Base-by-base conservation (phyloP, 2,113 vertebrate species). In the Uria lomvia region DNA sequence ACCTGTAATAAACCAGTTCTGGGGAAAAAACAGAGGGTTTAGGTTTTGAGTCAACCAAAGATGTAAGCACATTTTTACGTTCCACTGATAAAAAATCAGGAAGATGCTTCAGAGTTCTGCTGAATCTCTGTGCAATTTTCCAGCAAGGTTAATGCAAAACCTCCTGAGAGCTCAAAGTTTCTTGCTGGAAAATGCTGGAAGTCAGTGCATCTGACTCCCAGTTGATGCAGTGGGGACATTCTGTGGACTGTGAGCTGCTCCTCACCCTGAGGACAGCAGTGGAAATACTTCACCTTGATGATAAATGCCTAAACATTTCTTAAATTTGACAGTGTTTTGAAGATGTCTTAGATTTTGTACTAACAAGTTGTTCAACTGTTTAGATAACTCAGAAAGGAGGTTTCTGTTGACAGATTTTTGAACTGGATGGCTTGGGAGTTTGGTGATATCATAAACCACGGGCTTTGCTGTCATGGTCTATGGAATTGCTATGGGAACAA, bases 311-410 rank as follows among this genome's bases (percentile, higher is more conserved):
- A 42, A 91, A 50, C 0, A 0, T 80, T 92, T 77, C 63, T 93
- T 85, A 62, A 77, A 84, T 74, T 50, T 93, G 72, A 62, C 50
- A 82, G 9, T 77, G 78, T 97, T 96, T 95, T 80, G 68, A 92
- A 83, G 58, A 38, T 56, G 42, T 55, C 52, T 72, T 70, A 71
- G 52, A 29, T 81, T 93, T 86, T 81, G 47, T 86, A 91, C 23
- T 90, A 92, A 92, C 86, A 93, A 79, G n/a, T 40, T 90, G 34
- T 88, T 76, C 65, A 79, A 38, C 50, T 80, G 45, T 88, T 92
- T 71, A 93, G 78, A 58, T 62, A 94, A 82, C 47, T 88, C 30
- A 88, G 63, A 66, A 83, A 77, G 32, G 19, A 77, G 42, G 18
- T 73, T 95, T 80, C 32, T 91, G 20, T 59, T 55, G 52, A 42